Base-by-base conservation (phyloP, 2,888 invertebrate genomes). In the Desoria tigrina region DNA sequence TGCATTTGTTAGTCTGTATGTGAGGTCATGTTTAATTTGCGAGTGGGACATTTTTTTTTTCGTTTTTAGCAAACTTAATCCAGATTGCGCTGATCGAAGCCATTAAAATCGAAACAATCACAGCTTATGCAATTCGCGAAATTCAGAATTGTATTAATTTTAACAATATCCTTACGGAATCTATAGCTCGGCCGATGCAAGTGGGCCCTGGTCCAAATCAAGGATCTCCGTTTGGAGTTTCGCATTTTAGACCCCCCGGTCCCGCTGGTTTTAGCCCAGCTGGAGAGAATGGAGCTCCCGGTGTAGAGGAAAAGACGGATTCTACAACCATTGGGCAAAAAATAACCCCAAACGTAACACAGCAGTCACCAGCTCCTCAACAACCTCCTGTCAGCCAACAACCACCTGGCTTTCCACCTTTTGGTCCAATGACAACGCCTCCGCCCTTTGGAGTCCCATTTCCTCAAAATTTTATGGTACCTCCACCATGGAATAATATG, bases 371-470 rank as follows among this genome's bases (percentile, higher is more conserved):
- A 23, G 32, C 56, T 2, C 26, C 27, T 18, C 45, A 18, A n/a
- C 39, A 42, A 24, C 55, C 49, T 1, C 28, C 37, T 16, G 18
- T 42, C 78, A 79, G 60, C 49, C 76, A 72, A 7, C 77, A 68
- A 18, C 71, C 73, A 39, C 74, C 73, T 3, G 73, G 74, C 18
- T 74, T 60, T 79, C 81, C 77, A 68, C 79, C 61, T 14, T 74
- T 74, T 69, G 57, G 57, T 3, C 62, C 66, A 1, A 59, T 68
- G 63, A 65, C 66, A 18, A 26, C 57, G 23, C 83, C 86, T 24
- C 86, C 86, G 18, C 86, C 86, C 1, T 86, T 86, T 77, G 87
- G 86, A 42, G 83, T 90, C 84, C 89, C 89, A 77, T 84, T 83
- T 61, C 69, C 72, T 11, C 66, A 57, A 49, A 66, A 57, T 32